These are phyloP conservation scores for Meloidogyne exigua DNA, from an alignment of 1,140 invertebrate genomes.

Conservation along the genomic window DNA sequence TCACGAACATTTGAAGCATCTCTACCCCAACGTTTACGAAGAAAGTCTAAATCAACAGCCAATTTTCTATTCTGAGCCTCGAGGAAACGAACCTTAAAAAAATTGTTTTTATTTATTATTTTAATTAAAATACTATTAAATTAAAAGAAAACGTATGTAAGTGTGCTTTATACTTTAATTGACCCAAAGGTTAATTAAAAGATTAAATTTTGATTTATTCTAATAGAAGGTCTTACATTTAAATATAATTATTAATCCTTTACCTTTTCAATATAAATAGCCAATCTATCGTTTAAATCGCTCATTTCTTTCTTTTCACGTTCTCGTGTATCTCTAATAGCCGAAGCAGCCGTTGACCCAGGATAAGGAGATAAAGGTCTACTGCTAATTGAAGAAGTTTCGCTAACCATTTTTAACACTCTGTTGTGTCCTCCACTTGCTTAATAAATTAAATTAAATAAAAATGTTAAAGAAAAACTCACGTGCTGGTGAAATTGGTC, in stretches of 20 bases:
- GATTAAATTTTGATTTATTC: not conserved
- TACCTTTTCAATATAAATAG: conserved; percentile 67
- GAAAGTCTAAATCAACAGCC: conserved; percentile 65
- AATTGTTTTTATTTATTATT: not conserved
- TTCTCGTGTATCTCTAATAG: conserved; percentile 65
- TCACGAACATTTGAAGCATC: conserved; percentile 66
- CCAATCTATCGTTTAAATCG: conserved; percentile 68
- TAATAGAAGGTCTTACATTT: no score
- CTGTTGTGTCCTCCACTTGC: conserved; percentile 35
- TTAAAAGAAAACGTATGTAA: no score
- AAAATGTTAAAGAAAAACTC: not conserved
- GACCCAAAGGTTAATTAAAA: no score
- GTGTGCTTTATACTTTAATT: no score
- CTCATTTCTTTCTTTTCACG: conserved; percentile 68
- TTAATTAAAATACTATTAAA: no score
- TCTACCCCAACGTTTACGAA: conserved; percentile 66
- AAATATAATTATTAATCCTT: not conserved
- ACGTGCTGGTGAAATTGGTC: conserved; percentile 36
- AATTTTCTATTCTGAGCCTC: conserved; percentile 68
- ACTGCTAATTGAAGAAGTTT: conserved; percentile 54
- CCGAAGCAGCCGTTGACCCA: conserved; percentile 60
- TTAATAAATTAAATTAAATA: not conserved
- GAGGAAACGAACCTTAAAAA: conserved; percentile 65
- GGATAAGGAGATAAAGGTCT: conserved; percentile 49
- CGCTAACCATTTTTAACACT: conserved; percentile 61